A percentile compares a stretch with the other conserved stretches of the same genome.
phyloP scores from a whole-genome alignment of 2,797 vertebrate genomes.

The Meriones psammophilus region DNA sequence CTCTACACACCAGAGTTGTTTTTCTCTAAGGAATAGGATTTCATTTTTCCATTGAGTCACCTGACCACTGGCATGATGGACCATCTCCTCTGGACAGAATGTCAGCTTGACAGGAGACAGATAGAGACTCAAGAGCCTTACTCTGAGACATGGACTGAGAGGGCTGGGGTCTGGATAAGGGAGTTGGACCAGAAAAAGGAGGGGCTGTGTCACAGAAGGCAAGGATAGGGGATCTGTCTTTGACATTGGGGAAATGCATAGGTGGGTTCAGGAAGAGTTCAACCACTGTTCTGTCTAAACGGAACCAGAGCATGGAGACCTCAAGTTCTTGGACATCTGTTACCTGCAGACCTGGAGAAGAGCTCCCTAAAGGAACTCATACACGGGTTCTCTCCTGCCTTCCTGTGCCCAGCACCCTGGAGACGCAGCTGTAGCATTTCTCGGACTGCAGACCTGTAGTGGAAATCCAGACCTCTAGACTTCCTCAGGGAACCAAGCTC shows the following conservation, averaged over 20 bases:
- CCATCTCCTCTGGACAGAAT: background rate
- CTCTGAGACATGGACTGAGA: background rate
- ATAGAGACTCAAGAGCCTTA: background rate
- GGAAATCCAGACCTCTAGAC: background rate
- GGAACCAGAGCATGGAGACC: background rate
- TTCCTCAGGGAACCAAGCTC: background rate
- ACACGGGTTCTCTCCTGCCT: no score
- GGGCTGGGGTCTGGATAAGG: no score
- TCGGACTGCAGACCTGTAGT: background rate
- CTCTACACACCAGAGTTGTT: background rate
- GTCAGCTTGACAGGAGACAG: background rate
- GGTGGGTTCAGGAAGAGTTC: background rate
- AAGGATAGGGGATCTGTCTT: no score
- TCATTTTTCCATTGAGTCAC: background rate
- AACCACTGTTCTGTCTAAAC: background rate
- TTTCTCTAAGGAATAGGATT: background rate
- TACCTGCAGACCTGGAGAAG: background rate
- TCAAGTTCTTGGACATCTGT: no score
- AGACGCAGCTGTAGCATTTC: background rate
- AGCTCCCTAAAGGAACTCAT: background rate
- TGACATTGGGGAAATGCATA: background rate
- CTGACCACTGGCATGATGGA: background rate
- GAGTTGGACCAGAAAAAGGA: background rate
- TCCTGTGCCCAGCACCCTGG: background rate
- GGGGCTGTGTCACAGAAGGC: no score